These are phyloP conservation scores for Colletes gigas DNA, from an alignment of 1,140 invertebrate genomes.

Conservation along the genomic window DNA sequence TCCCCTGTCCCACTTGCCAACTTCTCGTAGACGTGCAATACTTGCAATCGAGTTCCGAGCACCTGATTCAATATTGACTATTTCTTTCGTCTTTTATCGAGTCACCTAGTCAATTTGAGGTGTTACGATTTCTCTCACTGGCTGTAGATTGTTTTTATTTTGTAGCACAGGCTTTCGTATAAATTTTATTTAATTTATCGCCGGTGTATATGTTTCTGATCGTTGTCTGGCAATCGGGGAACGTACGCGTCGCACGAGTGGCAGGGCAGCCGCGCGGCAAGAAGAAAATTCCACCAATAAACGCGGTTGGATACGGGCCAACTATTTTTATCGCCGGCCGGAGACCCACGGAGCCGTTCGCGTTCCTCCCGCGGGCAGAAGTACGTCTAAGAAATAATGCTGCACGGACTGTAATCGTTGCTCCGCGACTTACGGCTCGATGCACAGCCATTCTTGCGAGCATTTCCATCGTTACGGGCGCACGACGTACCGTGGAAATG, in stretches of 20 bases:
- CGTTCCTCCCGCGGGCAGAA: constrained; percentile 9
- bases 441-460: constrained; percentile 61
- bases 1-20: too few species aligned
- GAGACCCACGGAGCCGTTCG: constrained; percentile 30
- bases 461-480: constrained; percentile 55
- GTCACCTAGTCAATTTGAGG: too few species aligned
- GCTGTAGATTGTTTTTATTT: too few species aligned
- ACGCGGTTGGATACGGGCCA: constrained; percentile 59
- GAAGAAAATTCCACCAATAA: constrained; percentile 67
- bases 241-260: constrained; percentile 56
- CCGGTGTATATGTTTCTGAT: too few species aligned
- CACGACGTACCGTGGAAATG: constrained; percentile 19
- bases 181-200: too few species aligned
- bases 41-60: too few species aligned
- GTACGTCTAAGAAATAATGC: constrained; percentile 62
- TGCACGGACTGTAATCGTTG: constrained; percentile 55
- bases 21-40: too few species aligned
- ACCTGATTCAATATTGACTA: too few species aligned
- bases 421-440: constrained; percentile 53
- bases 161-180: too few species aligned
- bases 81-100: too few species aligned
- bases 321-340: constrained; percentile 62
- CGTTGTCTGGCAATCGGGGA: background rate
- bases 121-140: too few species aligned
- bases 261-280: constrained; percentile 14